Percentiles rank a stretch among this genome's conserved stretches.
Conservation (phyloP, 2,888 invertebrate species). For the Microctonus aethiopoides region DNA sequence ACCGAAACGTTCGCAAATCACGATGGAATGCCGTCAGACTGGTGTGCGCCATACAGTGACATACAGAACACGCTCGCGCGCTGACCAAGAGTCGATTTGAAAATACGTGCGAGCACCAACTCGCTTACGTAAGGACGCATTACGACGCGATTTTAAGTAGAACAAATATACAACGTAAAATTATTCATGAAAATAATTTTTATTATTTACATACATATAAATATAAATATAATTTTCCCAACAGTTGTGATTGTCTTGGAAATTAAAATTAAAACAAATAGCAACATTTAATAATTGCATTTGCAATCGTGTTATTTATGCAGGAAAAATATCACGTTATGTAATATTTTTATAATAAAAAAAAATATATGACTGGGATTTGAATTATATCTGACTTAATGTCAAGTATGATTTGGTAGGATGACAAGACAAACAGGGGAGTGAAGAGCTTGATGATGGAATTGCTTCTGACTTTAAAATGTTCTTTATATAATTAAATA, state of each 20-base stretch:
- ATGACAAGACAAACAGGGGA: not conserved
- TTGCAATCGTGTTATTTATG: too few species aligned
- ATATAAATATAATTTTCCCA: too few species aligned
- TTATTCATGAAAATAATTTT: not conserved
- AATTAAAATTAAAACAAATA: too few species aligned
- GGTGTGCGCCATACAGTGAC: conserved; percentile 58
- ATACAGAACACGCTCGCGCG: conserved; percentile 52
- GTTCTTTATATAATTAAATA: too few species aligned
- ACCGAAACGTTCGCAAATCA: conserved; percentile 64
- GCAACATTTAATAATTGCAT: too few species aligned
- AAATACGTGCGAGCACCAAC: conserved; percentile 41
- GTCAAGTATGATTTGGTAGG: not conserved
- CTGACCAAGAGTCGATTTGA: conserved; percentile 25
- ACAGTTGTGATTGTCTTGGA: too few species aligned
- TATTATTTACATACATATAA: not conserved
- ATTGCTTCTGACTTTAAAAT: too few species aligned
- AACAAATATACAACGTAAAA: not conserved
- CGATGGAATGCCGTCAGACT: conserved; percentile 63
- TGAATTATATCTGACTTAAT: not conserved
- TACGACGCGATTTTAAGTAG: not conserved
- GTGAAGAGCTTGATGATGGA: not conserved
- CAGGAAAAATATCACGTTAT: too few species aligned
- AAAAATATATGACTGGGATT: too few species aligned
- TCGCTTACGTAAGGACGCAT: conserved; percentile 6
- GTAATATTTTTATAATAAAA: too few species aligned